These are phyloP conservation scores for Plagiodera versicolora DNA, from an alignment of 2,888 invertebrate species.

Conservation along the genomic window DNA sequence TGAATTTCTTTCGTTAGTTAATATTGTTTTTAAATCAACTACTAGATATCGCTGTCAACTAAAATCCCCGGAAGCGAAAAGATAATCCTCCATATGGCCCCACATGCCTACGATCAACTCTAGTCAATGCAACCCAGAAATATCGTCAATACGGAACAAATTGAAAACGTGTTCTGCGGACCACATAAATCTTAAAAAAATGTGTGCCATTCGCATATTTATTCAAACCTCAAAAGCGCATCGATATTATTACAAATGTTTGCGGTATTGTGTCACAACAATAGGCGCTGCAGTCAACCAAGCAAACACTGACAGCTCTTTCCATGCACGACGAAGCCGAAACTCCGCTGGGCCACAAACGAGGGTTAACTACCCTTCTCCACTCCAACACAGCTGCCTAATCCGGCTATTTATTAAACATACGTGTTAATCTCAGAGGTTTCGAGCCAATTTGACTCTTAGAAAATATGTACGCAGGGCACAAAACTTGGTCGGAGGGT, in stretches of 20 bases:
- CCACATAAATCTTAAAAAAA: slow-evolving; percentile 36
- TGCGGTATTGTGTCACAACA: slow-evolving; percentile 55
- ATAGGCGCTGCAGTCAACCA: slow-evolving; percentile 43
- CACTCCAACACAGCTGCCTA: slow-evolving; percentile 54
- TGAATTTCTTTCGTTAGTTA: too few species aligned
- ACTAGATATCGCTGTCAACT: not conserved
- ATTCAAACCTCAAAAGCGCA: slow-evolving; percentile 54
- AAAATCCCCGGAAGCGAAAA: not conserved
- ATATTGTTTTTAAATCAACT: not conserved
- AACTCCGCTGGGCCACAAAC: slow-evolving; percentile 29
- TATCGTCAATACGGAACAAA: not conserved
- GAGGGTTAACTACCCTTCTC: slow-evolving; percentile 48
- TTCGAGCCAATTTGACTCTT: slow-evolving; percentile 35
- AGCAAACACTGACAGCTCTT: slow-evolving; percentile 6
- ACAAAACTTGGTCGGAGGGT: slow-evolving; percentile 30
- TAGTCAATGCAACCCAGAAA: not conserved
- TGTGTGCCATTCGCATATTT: slow-evolving; percentile 41
- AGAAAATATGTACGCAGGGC: slow-evolving; percentile 7
- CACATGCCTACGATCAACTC: not conserved
- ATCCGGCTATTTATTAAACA: slow-evolving; percentile 58
- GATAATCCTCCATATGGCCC: not conserved
- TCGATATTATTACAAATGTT: slow-evolving; percentile 58
- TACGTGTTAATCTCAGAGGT: slow-evolving; percentile 55
- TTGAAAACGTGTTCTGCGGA: slow-evolving; percentile 26
- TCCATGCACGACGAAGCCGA: not conserved